phyloP scores from a whole-genome alignment of 1,140 invertebrate genomes.

The Drosophila subpulchrella region DNA sequence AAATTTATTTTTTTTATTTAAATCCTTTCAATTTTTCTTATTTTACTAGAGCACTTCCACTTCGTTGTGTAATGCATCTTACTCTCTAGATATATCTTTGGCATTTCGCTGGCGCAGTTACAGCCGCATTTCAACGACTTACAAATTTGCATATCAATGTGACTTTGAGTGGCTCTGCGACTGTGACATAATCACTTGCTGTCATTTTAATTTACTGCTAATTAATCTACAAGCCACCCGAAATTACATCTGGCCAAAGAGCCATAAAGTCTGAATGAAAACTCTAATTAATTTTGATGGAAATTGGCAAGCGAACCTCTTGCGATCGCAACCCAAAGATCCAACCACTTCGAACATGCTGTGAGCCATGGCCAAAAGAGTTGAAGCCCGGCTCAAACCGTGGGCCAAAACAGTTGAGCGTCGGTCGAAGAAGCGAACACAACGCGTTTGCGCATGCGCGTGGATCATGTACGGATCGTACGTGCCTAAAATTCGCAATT shows the following conservation, averaged over 20 bases:
- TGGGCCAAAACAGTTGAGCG: slow-evolving; percentile 34
- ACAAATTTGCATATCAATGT: slow-evolving; percentile 77
- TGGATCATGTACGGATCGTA: slow-evolving; percentile 54
- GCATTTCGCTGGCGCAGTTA: slow-evolving; percentile 20
- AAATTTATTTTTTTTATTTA: no score
- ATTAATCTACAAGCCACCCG: slow-evolving; percentile 54
- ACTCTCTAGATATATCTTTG: not conserved
- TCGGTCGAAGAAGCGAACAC: slow-evolving; percentile 52
- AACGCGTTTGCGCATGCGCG: slow-evolving; percentile 62
- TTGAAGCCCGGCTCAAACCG: slow-evolving; percentile 5
- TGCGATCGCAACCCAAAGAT: slow-evolving; percentile 3
- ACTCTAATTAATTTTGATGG: slow-evolving; percentile 34
- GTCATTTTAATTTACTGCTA: slow-evolving; percentile 67
- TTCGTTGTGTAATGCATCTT: not conserved
- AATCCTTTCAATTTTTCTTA: not conserved
- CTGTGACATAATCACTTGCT: slow-evolving; percentile 69
- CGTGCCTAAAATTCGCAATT: slow-evolving; percentile 68
- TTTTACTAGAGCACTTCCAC: not conserved
- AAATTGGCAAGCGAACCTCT: slow-evolving; percentile 26
- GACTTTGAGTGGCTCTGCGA: slow-evolving; percentile 22
- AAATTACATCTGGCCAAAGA: slow-evolving; percentile 26
- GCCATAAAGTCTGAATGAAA: slow-evolving; percentile 25
- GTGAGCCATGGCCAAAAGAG: not conserved
- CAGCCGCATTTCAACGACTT: slow-evolving; percentile 29
- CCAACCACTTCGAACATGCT: slow-evolving; percentile 42